Conservation (phyloP, 2,888 invertebrate species). For the Tiliacea citrago region DNA sequence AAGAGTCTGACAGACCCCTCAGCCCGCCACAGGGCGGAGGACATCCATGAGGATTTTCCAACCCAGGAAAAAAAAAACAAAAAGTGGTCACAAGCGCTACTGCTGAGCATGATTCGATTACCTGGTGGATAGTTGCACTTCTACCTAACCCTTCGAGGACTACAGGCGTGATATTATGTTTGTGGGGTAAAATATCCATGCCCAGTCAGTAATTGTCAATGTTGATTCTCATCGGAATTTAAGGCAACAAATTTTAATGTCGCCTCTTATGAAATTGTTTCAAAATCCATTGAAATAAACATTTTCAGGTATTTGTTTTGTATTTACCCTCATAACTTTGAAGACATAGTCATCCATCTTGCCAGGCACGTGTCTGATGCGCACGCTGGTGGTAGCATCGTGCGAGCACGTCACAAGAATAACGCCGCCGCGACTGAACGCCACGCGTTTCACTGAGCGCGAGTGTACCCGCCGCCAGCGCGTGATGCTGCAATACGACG, state of each 20-base stretch:
- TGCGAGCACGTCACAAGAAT: constrained; percentile 90
- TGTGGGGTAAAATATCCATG: not conserved
- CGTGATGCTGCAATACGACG: constrained; percentile 85
- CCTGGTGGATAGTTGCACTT: too few relatives aligned
- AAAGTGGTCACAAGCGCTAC: too few relatives aligned
- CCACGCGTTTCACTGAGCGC: constrained; percentile 86
- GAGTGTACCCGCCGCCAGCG: constrained; percentile 85
- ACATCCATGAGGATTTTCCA: too few relatives aligned
- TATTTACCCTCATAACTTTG: constrained; percentile 86
- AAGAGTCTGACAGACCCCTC: too few relatives aligned
- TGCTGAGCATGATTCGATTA: too few relatives aligned
- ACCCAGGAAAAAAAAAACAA: too few relatives aligned
- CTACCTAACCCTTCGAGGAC: too few relatives aligned
- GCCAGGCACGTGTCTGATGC: constrained; percentile 86
- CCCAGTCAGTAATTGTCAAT: not conserved
- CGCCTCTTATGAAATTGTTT: not conserved
- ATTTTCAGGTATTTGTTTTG: not conserved
- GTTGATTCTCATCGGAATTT: not conserved
- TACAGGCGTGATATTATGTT: not conserved
- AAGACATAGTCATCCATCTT: constrained; percentile 89
- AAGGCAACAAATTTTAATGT: not conserved
- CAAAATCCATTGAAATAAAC: not conserved
- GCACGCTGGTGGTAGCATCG: constrained; percentile 88
- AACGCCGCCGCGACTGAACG: constrained; percentile 84
- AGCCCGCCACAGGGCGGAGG: too few relatives aligned